Percentiles rank a stretch among this genome's conserved stretches.
These are phyloP conservation scores for Atethmia centrago DNA, from an alignment of 2,888 invertebrate genomes.

Conservation along the genomic window DNA sequence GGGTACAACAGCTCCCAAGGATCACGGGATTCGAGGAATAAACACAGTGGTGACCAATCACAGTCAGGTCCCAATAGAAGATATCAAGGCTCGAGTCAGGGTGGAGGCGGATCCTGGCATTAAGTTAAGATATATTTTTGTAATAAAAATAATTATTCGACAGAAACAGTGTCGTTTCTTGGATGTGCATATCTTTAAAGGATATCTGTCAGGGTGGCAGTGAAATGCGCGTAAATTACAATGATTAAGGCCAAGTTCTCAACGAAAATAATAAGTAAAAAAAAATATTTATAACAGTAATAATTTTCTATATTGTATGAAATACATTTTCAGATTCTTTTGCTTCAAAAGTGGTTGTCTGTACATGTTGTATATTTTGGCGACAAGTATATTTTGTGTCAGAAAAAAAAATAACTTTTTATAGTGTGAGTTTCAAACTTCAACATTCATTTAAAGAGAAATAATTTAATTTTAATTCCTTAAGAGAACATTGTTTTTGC, in stretches of 20 bases:
- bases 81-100: conserved; percentile 60
- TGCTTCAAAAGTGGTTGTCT: conserved; percentile 16
- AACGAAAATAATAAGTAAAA: conserved; percentile 1
- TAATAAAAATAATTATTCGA: conserved; percentile 19
- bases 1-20: conserved; percentile 57
- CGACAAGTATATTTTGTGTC: neutral
- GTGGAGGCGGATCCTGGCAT: conserved; percentile 57
- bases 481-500: neutral
- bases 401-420: neutral
- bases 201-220: conserved; percentile 2
- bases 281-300: neutral
- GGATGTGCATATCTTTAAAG: conserved; percentile 34
- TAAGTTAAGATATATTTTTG: conserved; percentile 32
- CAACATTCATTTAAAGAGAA: neutral
- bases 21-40: conserved; percentile 55
- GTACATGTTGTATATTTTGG: conserved; percentile 32
- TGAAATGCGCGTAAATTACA: neutral
- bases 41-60: conserved; percentile 49
- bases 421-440: neutral
- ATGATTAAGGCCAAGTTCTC: conserved; percentile 11
- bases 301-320: conserved; percentile 20
- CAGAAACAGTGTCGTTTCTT: conserved; percentile 2
- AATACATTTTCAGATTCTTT: conserved; percentile 19
- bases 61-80: conserved; percentile 52
- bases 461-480: neutral